Evolutionary conservation across 2,113 vertebrate genomes (phyloP).

Genomic region (Zosterops hypoxanthus): DNA sequence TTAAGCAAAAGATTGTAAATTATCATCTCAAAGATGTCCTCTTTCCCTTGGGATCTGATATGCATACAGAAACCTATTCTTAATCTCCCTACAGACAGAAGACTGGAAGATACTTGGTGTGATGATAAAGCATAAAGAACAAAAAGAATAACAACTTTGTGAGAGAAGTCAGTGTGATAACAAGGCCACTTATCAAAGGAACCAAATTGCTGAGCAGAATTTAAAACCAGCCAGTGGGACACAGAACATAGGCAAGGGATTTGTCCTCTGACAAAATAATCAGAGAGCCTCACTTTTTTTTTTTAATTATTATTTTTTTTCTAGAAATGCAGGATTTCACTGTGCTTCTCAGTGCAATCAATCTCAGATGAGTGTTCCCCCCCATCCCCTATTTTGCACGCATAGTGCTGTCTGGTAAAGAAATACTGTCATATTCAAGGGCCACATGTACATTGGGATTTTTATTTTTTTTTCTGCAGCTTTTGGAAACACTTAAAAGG

Average conservation of each 20-base stretch:
- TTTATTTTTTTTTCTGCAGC: not conserved
- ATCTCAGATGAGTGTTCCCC: not conserved
- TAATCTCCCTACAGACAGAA: not conserved
- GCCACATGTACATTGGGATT: fast-evolving
- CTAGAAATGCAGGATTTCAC: not conserved
- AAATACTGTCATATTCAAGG: not conserved
- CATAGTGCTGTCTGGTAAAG: not conserved
- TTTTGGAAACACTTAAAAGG: not conserved
- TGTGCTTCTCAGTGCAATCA: not conserved
- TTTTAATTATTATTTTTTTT: not conserved
- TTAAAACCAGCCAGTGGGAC: not conserved
- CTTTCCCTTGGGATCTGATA: not conserved
- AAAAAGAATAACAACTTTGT: not conserved
- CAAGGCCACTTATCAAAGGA: not conserved
- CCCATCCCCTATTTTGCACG: not conserved
- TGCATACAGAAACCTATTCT: not conserved
- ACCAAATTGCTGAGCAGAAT: not conserved
- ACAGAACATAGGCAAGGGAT: not conserved
- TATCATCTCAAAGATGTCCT: not conserved
- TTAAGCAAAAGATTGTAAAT: not conserved
- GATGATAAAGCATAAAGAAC: not conserved
- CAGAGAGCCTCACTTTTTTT: not conserved
- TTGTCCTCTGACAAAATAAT: not conserved
- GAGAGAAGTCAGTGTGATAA: not conserved
- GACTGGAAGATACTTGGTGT: not conserved